Percentiles rank a stretch among this genome's conserved stretches.
Conservation (phyloP, 2,888 invertebrate species). For the Hemistola chrysoprasaria region DNA sequence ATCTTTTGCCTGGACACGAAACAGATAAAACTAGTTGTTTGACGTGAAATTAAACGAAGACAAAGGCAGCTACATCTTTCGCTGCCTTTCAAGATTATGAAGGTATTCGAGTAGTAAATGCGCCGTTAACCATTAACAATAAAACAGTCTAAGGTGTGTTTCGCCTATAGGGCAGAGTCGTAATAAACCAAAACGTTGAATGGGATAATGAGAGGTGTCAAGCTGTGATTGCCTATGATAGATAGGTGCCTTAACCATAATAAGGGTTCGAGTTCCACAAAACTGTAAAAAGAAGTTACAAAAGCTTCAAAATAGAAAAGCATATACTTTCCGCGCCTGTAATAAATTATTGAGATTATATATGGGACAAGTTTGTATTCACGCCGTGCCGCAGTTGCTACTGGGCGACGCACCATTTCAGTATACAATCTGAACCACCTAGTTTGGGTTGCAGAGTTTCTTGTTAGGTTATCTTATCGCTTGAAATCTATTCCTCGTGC, state of each 20-base stretch:
- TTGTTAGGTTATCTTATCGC: slow-evolving; percentile 43
- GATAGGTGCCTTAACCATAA: too few relatives aligned
- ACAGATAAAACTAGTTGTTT: slow-evolving; percentile 38
- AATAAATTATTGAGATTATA: slow-evolving; percentile 58
- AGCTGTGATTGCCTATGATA: slow-evolving; percentile 1
- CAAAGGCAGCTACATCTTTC: slow-evolving; percentile 36
- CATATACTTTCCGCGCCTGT: slow-evolving; percentile 34
- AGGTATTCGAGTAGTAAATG: slow-evolving; percentile 42
- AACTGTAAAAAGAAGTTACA: too few relatives aligned
- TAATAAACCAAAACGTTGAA: neutral
- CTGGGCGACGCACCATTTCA: slow-evolving; percentile 39
- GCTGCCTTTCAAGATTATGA: slow-evolving; percentile 42
- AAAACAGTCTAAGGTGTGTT: slow-evolving; percentile 32
- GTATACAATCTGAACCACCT: slow-evolving; percentile 39
- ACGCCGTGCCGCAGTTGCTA: slow-evolving; percentile 33
- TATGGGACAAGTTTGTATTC: slow-evolving; percentile 53
- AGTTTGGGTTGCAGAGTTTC: slow-evolving; percentile 37
- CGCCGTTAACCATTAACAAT: slow-evolving; percentile 55
- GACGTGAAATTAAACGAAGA: slow-evolving; percentile 31
- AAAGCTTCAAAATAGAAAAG: slow-evolving; percentile 9
- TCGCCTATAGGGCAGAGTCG: slow-evolving; percentile 1
- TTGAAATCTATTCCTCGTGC: slow-evolving; percentile 37
- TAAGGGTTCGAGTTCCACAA: too few relatives aligned
- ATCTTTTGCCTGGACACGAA: slow-evolving; percentile 46
- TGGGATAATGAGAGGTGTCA: neutral